Conservation (phyloP, 2,113 vertebrate species). For the Sylvia atricapilla region DNA sequence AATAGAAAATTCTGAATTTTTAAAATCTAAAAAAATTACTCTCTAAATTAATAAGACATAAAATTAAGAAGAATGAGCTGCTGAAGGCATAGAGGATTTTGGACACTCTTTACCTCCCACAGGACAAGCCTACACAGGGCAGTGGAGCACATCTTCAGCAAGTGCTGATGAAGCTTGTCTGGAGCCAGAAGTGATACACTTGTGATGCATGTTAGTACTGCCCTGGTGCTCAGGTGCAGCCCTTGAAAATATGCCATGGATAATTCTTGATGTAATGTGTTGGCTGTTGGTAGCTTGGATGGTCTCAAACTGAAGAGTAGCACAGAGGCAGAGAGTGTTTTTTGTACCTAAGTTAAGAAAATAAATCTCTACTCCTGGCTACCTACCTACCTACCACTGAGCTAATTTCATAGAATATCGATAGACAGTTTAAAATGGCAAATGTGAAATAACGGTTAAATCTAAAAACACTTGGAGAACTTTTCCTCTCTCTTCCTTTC, state of each 20-base stretch:
- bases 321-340: background rate
- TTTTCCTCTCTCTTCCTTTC: background rate
- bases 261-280: background rate
- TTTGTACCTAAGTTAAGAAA: background rate
- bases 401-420: background rate
- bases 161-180: background rate
- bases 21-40: background rate
- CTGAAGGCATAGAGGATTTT: background rate
- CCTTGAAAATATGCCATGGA: background rate
- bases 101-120: background rate
- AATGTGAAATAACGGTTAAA: background rate
- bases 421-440: background rate
- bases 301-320: background rate
- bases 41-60: background rate
- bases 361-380: background rate
- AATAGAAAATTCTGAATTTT: background rate
- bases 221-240: background rate
- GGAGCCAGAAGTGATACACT: background rate
- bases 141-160: background rate
- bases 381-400: background rate
- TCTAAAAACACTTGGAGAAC: background rate
- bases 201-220: background rate
- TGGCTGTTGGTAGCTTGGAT: background rate
- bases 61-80: constrained; percentile 1
- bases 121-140: background rate